Conservation (phyloP, 1,140 invertebrate species). For the Bombus pyrosoma region DNA sequence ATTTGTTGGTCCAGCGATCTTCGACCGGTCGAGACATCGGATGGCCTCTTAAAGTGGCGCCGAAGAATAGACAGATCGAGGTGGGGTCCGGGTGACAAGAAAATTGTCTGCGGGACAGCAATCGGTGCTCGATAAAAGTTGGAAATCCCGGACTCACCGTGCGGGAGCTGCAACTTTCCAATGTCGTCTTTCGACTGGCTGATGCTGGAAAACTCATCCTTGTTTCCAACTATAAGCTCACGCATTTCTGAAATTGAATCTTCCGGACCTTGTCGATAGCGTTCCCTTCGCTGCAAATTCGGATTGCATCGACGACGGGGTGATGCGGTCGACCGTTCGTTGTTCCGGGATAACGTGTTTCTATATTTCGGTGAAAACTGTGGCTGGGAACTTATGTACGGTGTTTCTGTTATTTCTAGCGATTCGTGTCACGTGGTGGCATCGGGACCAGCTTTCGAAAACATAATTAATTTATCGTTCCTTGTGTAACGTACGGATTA, state of each 20-base stretch:
- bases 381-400: not conserved
- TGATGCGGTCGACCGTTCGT: not conserved
- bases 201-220: slow-evolving; percentile 61
- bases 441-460: not conserved
- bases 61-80: slow-evolving; percentile 47
- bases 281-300: slow-evolving; percentile 36
- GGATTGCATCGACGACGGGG: slow-evolving; percentile 29
- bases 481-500: not conserved
- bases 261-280: slow-evolving; percentile 65
- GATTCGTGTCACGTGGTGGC: not conserved
- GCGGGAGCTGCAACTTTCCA: slow-evolving; percentile 57
- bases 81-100: slow-evolving; percentile 36
- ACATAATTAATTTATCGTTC: not conserved
- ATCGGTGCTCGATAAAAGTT: slow-evolving; percentile 68
- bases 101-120: slow-evolving; percentile 63
- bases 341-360: not conserved
- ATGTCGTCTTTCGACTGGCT: slow-evolving; percentile 34
- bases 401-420: not conserved
- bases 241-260: slow-evolving; percentile 67
- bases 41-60: slow-evolving; percentile 23
- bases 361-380: slow-evolving; percentile 2
- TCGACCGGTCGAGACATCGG: not conserved
- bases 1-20: not conserved
- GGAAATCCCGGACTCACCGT: slow-evolving; percentile 64
- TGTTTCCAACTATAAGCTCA: slow-evolving; percentile 70